A percentile compares a stretch with the other conserved stretches of the same genome.
Conservation (phyloP, 2,113 vertebrate genomes). For the Ceuthmochares aereus region DNA sequence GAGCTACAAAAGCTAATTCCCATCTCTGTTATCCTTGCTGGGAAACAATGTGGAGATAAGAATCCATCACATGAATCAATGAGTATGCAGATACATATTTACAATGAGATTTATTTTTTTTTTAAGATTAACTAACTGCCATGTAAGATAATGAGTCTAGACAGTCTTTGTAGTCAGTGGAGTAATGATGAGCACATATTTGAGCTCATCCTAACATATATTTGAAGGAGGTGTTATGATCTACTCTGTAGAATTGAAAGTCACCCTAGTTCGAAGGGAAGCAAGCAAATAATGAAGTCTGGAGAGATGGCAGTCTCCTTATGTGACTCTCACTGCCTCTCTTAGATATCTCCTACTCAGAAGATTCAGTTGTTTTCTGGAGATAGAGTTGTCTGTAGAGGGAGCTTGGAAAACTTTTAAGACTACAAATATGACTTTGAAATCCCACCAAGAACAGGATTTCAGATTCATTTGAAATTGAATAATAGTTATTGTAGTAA, state of each 20-base stretch:
- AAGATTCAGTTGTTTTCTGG: background rate
- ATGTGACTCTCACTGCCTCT: background rate
- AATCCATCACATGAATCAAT: background rate
- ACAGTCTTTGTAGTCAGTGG: background rate
- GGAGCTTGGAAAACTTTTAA: background rate
- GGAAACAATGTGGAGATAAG: background rate
- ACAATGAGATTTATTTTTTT: background rate
- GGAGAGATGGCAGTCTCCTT: background rate
- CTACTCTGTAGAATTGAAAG: background rate
- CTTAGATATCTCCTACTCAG: background rate
- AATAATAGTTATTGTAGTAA: background rate
- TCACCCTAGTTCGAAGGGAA: background rate
- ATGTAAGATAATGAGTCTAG: background rate
- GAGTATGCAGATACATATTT: background rate
- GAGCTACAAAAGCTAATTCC: background rate
- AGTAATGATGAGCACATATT: background rate
- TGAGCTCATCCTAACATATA: background rate
- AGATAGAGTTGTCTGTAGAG: background rate
- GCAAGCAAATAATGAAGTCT: background rate
- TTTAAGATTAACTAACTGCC: background rate
- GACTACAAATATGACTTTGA: background rate
- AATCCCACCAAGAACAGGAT: background rate
- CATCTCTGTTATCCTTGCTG: background rate
- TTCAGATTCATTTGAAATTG: background rate
- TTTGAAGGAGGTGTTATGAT: background rate